Evolutionary conservation across 2,888 invertebrate species (phyloP), one percentile per base, ranked within the genome.

Genomic region (Neoascia interrupta): DNA sequence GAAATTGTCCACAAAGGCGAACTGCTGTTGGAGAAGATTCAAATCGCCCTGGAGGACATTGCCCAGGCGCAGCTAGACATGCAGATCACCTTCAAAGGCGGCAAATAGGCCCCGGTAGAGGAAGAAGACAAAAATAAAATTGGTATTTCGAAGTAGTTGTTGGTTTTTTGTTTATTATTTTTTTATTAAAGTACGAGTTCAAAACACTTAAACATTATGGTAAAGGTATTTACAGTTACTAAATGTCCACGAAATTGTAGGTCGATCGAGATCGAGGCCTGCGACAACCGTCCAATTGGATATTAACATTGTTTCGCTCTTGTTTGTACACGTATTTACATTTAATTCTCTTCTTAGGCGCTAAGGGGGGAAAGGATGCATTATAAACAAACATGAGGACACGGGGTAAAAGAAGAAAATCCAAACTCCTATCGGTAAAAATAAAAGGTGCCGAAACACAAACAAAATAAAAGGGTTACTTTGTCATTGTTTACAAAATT

Each of bases 21-120:
- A 89, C 91, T 92, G 15, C 88, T 98, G 1, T 88, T 98, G 28
- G 94, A 95, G 84, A 94, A 96, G 87, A 96, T 98, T 51, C 97
- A 98, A 89, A 92, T 93, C 8, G 97, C 97, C 0, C 90, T 98
- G 1, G 95, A 96, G 85, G 97, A 98, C 85, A 97, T 98, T 64
- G 97, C 97, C 0, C 96, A 97, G 86, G 94, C 95, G 47, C 97
- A 97, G 84, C 90, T 97, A 0, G 96, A 96, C 83, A 96, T 96
- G 95, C 94, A 95, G 56, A 81, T 83, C 34, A 51, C 66, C 3
- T 72, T 61, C 23, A 79, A 72, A 28, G 13, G 45, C 2, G n/a
- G 21, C 1, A 11, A 16, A 26, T 16, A 16, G 16, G 2, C 8
- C 19, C 6, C 11, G 15, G 28, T 13, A 19, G 26, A 51, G 47